A percentile compares a stretch with the other conserved stretches of the same genome.
Conservation (phyloP, 2,797 vertebrate species). For the Cirrhinus molitorella region DNA sequence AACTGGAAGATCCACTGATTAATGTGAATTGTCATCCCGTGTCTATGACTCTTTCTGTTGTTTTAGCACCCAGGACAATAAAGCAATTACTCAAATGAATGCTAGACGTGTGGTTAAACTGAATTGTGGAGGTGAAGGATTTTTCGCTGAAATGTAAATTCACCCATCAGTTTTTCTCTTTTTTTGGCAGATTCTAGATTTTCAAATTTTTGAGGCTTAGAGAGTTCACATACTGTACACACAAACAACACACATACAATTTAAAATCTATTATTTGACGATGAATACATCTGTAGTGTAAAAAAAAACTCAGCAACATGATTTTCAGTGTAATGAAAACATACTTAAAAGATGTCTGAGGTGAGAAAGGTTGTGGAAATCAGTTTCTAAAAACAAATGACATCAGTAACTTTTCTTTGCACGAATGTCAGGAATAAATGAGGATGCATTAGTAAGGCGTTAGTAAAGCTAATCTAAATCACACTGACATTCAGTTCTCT, state of each 20-base stretch:
- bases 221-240: neutral
- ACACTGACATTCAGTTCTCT: neutral
- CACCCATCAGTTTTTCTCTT: neutral
- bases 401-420: neutral
- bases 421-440: neutral
- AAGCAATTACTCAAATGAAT: neutral
- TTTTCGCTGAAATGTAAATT: neutral
- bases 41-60: neutral
- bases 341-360: neutral
- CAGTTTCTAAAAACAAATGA: neutral
- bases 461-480: neutral
- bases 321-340: neutral
- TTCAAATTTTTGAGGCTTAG: slow-evolving; percentile 60
- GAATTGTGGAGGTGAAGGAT: neutral
- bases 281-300: neutral
- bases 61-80: neutral
- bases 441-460: neutral
- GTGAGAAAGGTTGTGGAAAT: neutral
- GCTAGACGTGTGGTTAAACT: neutral
- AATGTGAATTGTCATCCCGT: neutral
- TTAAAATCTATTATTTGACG: neutral
- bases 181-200: slow-evolving; percentile 65
- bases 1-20: slow-evolving; percentile 14
- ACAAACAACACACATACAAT: neutral
- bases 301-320: neutral